Evolutionary conservation across 2,888 invertebrate species (phyloP).

Genomic region (Lasioglossum marginatum): DNA sequence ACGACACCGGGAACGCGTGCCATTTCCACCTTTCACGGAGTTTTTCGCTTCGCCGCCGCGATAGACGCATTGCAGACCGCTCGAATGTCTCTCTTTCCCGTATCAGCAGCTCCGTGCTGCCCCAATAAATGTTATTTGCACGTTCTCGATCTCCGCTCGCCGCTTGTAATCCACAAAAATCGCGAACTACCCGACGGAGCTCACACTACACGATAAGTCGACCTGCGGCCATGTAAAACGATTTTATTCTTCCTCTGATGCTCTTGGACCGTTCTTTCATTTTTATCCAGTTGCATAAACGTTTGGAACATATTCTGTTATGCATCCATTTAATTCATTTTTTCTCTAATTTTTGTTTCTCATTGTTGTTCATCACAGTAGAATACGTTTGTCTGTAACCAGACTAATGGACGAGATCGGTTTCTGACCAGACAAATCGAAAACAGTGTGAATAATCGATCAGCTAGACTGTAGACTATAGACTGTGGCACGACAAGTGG

Average conservation of each 20-base stretch:
- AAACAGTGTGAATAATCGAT: neutral
- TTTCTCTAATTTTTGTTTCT: neutral
- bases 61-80: conserved; percentile 52
- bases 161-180: neutral
- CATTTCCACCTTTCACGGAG: conserved; percentile 48
- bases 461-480: neutral
- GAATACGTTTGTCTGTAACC: neutral
- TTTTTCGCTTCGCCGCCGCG: conserved; percentile 25
- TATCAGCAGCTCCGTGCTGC: conserved; percentile 28
- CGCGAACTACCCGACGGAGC: neutral
- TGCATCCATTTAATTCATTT: neutral
- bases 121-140: conserved; percentile 23
- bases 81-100: conserved; percentile 40
- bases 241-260: neutral
- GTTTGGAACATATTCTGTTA: neutral
- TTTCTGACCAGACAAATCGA: neutral
- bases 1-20: conserved; percentile 57
- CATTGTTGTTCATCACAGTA: neutral
- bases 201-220: neutral
- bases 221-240: neutral
- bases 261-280: neutral
- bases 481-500: neutral
- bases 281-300: neutral
- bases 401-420: neutral
- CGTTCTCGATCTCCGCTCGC: neutral